Conservation (phyloP, 2,797 vertebrate genomes). For the Rallus crepitans region DNA sequence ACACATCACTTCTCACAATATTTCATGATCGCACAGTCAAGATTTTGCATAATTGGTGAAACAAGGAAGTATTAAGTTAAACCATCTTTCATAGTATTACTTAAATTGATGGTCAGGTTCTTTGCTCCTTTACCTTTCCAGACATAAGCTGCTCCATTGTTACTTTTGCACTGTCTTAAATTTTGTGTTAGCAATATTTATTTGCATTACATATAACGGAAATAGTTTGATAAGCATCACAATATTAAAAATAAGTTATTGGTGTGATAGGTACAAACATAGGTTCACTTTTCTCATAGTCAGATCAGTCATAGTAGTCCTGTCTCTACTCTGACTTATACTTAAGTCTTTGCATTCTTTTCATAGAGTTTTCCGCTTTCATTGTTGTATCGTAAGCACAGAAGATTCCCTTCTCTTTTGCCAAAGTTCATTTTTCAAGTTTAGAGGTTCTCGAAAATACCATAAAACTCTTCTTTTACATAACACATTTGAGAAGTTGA, state of each 20-base stretch:
- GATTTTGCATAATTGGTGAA: neutral
- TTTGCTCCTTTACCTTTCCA: neutral
- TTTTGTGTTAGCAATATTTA: neutral
- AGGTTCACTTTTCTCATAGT: neutral
- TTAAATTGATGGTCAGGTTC: neutral
- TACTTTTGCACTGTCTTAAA: neutral
- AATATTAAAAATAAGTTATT: neutral
- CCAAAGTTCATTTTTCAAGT: neutral
- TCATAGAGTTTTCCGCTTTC: neutral
- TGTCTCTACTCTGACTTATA: neutral
- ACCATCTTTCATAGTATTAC: neutral
- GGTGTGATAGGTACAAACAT: neutral
- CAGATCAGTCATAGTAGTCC: neutral
- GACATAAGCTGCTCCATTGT: neutral
- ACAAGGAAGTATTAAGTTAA: constrained; percentile 12
- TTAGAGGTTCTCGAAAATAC: neutral
- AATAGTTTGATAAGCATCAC: neutral
- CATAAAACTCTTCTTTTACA: neutral
- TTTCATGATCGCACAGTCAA: constrained; percentile 11
- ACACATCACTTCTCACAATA: constrained; percentile 5
- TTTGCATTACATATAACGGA: neutral
- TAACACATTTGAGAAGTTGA: neutral
- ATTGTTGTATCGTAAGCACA: neutral
- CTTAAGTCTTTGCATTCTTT: neutral
- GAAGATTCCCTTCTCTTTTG: neutral